Evolutionary conservation across 2,888 invertebrate species (phyloP).

Genomic region (Hirtodrosophila trivittata): DNA sequence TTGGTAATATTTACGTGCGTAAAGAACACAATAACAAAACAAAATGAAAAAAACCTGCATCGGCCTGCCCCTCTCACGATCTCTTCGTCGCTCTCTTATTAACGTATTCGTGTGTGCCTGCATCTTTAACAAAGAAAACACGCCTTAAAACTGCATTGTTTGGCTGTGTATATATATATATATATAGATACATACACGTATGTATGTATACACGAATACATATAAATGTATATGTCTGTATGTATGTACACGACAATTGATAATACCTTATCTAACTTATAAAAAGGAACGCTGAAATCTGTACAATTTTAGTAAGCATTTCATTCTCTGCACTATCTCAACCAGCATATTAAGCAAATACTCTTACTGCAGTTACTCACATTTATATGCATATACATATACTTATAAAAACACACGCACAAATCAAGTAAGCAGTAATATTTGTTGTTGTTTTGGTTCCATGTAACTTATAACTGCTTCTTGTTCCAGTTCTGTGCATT

Average conservation of each 20-base stretch:
- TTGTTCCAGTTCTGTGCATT: conserved; percentile 44
- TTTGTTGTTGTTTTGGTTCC: conserved; percentile 20
- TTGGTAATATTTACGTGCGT: conserved; percentile 26
- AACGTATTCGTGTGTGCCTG: conserved; percentile 39
- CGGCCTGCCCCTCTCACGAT: not conserved
- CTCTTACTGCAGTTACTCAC: conserved; percentile 4
- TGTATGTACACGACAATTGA: conserved; percentile 9
- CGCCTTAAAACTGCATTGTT: conserved; percentile 35
- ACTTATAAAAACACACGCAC: conserved; percentile 5
- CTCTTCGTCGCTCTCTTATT: conserved; percentile 3
- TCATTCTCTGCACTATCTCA: conserved; percentile 27
- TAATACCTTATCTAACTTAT: conserved; percentile 47
- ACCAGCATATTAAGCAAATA: conserved; percentile 5
- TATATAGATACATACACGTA: not conserved
- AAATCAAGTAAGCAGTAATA: not conserved
- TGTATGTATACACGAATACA: not conserved
- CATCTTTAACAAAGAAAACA: conserved; percentile 31
- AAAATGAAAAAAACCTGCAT: conserved; percentile 18
- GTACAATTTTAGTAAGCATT: too few relatives aligned
- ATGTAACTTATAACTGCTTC: conserved; percentile 54
- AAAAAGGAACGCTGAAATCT: conserved; percentile 10
- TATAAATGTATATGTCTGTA: not conserved
- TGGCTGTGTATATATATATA: not conserved
- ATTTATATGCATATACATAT: conserved; percentile 1
- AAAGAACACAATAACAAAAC: conserved; percentile 35